Percentiles rank a stretch among this genome's conserved stretches.
Evolutionary conservation across 1,140 invertebrate genomes (phyloP).

Genomic region (Harpegnathos saltator): DNA sequence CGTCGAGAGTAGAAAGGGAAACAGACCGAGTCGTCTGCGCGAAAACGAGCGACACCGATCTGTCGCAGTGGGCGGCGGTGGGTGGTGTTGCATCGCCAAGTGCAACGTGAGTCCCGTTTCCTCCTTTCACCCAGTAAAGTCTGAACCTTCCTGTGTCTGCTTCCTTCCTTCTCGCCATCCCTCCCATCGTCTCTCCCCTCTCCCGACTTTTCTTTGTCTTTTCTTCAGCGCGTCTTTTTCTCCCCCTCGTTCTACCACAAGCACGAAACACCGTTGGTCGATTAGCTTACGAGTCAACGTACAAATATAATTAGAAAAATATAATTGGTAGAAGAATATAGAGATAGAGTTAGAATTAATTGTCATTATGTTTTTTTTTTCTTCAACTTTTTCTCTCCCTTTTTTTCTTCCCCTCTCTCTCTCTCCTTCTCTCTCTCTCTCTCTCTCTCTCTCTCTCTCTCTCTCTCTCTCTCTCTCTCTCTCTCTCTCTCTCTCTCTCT

Average conservation of each 20-base stretch:
- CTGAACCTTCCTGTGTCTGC: not conserved
- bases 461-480: constrained; percentile 41
- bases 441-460: constrained; percentile 53
- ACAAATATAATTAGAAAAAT: constrained; percentile 87
- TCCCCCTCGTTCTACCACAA: constrained; percentile 71
- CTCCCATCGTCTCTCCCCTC: not conserved
- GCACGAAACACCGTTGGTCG: constrained; percentile 80
- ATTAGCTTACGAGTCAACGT: constrained; percentile 85
- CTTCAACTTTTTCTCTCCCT: constrained; percentile 47
- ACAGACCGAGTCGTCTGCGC: constrained; percentile 52
- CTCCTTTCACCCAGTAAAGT: constrained; percentile 2
- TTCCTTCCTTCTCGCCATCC: not conserved
- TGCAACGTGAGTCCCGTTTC: constrained; percentile 46
- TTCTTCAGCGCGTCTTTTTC: constrained; percentile 45
- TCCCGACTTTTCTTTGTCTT: constrained; percentile 14
- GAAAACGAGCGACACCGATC: constrained; percentile 38
- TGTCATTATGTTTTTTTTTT: constrained; percentile 58
- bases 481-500: constrained; percentile 5
- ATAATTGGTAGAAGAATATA: constrained; percentile 86
- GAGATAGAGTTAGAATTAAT: constrained; percentile 85
- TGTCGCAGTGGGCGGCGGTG: constrained; percentile 12
- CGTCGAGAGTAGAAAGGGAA: constrained; percentile 26
- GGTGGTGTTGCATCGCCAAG: constrained; percentile 21
- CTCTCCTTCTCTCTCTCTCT: not conserved
- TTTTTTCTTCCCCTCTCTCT: not conserved